phyloP scores from a whole-genome alignment of 2,113 vertebrate species.

The Callopanchax toddi region DNA sequence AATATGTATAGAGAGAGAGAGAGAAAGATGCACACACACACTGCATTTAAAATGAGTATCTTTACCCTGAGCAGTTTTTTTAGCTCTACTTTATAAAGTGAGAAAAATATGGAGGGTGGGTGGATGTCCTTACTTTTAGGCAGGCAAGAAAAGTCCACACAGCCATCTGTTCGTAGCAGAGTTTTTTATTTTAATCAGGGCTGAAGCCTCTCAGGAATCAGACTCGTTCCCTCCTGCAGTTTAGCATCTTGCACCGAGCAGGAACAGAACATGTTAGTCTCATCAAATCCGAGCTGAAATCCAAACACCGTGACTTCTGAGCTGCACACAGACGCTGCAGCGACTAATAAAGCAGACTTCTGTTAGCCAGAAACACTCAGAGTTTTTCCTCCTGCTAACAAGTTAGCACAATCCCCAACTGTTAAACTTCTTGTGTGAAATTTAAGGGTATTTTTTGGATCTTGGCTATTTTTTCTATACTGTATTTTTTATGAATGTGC shows the following conservation, averaged over 20 bases:
- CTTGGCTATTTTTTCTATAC: too few relatives aligned
- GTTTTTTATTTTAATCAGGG: slow-evolving; percentile 34
- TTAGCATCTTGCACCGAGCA: slow-evolving; percentile 41
- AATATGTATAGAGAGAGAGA: too few relatives aligned
- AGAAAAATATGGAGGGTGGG: slow-evolving; percentile 54
- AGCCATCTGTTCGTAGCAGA: slow-evolving; percentile 58
- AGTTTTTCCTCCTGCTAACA: neutral
- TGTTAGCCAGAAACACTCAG: neutral
- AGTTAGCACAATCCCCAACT: neutral
- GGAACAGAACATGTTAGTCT: slow-evolving; percentile 31
- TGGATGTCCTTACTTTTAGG: slow-evolving; percentile 55
- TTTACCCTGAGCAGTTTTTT: too few relatives aligned
- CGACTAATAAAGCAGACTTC: slow-evolving; percentile 15
- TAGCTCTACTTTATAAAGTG: neutral
- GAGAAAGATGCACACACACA: too few relatives aligned
- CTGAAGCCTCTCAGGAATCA: slow-evolving; percentile 25
- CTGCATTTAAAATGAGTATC: too few relatives aligned
- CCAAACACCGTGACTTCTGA: slow-evolving; percentile 3
- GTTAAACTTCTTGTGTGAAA: too few relatives aligned
- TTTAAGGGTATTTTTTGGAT: too few relatives aligned
- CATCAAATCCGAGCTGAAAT: slow-evolving; percentile 25
- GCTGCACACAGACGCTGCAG: slow-evolving; percentile 26
- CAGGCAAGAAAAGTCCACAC: slow-evolving; percentile 38
- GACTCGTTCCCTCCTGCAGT: slow-evolving; percentile 28
- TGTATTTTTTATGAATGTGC: too few relatives aligned